phyloP scores from a whole-genome alignment of 2,113 vertebrate species.

The Gavia stellata region DNA sequence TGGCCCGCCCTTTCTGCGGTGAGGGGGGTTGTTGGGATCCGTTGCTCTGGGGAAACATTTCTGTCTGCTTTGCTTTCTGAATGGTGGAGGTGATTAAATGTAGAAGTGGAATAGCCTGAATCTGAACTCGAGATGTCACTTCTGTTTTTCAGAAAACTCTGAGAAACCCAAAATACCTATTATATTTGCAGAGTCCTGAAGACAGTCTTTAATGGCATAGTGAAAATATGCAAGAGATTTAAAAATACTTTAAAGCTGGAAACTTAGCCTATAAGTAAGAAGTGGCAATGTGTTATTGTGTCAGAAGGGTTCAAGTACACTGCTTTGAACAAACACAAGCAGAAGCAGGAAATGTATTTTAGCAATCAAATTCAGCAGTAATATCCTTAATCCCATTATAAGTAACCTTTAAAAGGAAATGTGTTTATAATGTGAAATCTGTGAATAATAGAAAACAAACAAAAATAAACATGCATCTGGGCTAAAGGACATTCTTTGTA shows the following conservation, averaged over 20 bases:
- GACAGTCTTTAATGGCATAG: fast-evolving
- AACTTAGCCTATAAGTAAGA: background rate
- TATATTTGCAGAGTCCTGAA: background rate
- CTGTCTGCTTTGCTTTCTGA: background rate
- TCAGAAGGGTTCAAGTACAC: background rate
- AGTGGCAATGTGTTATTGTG: background rate
- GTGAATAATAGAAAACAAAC: background rate
- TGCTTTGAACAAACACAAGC: background rate
- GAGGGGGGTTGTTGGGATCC: background rate
- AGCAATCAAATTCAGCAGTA: background rate
- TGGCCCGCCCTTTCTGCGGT: background rate
- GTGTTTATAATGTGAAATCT: background rate
- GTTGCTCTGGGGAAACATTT: background rate
- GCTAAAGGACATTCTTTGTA: background rate
- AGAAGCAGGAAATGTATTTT: conserved; percentile 4
- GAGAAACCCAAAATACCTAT: background rate
- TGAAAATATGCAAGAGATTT: background rate
- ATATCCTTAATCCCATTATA: background rate
- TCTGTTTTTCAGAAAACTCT: background rate
- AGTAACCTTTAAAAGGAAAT: conserved; percentile 19
- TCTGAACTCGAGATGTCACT: background rate
- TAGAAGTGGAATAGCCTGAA: background rate
- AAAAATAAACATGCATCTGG: background rate
- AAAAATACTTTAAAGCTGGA: background rate
- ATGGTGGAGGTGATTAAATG: background rate